Evolutionary conservation across 2,888 invertebrate genomes (phyloP), one percentile per base, ranked within the genome.

Genomic region (Oscheius sp.): DNA sequence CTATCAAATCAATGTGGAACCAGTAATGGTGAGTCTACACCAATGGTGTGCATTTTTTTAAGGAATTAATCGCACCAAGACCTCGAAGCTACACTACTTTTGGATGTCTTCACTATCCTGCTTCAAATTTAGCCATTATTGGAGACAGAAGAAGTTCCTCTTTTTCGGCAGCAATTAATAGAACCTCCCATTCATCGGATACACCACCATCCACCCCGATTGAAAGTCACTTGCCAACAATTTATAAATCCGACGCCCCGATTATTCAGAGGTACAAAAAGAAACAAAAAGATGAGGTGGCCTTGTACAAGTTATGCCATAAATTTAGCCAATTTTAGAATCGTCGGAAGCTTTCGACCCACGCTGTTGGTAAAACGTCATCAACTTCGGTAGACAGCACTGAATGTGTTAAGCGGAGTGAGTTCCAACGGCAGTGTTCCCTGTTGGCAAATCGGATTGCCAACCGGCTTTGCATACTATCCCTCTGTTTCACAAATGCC

Each of bases 1-100:
- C 5, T 70, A 70, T 46, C 70, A 65, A 48, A 65, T 70, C 45
- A 70, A 65, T 33, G 31, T 70, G 17, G 70, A 70, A 46, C 45
- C 64, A 0, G 17, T 65, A 12, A 37, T 31, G 31, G 70, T 50
- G 31, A 70, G 33, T 15, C 55, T n/a, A 17, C 23, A 15, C n/a
- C n/a, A n/a, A n/a, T n/a, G n/a, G n/a, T n/a, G n/a, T n/a, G n/a
- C n/a, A n/a, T n/a, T n/a, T 4, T 27, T 25, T 64, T 48, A 25
- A 64, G 64, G 25, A 31, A 12, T 34, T 48, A 15, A 31, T 64
- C 17, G 37, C 15, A n/a, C 23, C 64, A 29, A 48, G 64, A 12
- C 8, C 25, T 31, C 39, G 61, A 2, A n/a, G n/a, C n/a, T n/a
- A n/a, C n/a, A n/a, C n/a, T 34, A 34, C 64, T 10, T 46, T 48